Percentiles rank a stretch among this genome's conserved stretches.
Conservation (phyloP, 2,888 invertebrate genomes). For the Tiphia femorata region DNA sequence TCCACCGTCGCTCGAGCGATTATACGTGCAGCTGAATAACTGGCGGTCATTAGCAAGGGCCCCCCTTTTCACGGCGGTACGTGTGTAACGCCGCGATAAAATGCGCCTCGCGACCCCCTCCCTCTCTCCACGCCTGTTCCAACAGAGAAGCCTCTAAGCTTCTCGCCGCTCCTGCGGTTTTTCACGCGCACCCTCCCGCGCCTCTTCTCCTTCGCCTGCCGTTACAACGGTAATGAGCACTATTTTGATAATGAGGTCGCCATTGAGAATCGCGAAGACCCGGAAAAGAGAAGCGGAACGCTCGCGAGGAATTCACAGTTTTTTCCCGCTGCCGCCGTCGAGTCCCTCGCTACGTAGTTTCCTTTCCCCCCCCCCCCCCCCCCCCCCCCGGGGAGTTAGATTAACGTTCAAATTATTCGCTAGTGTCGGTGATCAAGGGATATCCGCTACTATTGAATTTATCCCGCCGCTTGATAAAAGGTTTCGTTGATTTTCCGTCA, state of each 20-base stretch:
- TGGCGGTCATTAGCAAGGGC: slow-evolving; percentile 55
- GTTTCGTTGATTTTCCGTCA: no score
- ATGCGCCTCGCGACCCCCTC: slow-evolving; percentile 19
- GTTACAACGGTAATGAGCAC: slow-evolving; percentile 63
- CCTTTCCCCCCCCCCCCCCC: neutral
- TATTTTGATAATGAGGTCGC: slow-evolving; percentile 66
- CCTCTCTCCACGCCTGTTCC: no score
- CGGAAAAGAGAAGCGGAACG: no score
- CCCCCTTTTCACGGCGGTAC: slow-evolving; percentile 28
- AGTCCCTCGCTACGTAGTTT: slow-evolving; percentile 27
- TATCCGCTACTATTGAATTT: no score
- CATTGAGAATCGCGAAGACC: slow-evolving; percentile 53
- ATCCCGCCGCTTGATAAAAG: no score
- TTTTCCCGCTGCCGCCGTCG: no score
- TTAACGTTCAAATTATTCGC: no score
- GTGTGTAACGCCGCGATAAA: slow-evolving; percentile 42
- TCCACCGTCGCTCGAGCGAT: slow-evolving; percentile 23
- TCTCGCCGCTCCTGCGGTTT: no score
- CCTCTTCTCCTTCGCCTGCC: slow-evolving; percentile 16
- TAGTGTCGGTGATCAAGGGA: no score
- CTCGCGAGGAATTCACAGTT: no score
- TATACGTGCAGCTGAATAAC: slow-evolving; percentile 60
- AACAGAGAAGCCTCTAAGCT: no score
- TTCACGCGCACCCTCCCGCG: slow-evolving; percentile 10
- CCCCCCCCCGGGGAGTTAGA: neutral